Base-by-base conservation (phyloP, 2,113 vertebrate species). In the Regulus satrapa region DNA sequence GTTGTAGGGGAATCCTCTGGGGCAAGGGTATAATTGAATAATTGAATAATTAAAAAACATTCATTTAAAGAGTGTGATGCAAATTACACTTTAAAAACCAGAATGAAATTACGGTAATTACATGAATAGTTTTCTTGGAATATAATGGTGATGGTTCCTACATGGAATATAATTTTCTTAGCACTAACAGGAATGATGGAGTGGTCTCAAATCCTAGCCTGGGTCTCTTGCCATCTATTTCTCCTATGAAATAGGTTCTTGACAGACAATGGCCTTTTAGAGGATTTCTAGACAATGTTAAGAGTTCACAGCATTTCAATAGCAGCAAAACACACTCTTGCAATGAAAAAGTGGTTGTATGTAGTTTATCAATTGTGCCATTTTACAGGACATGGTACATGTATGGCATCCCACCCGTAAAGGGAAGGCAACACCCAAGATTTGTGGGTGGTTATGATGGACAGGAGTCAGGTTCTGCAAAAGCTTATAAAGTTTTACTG, bases 181-280 rank as follows among this genome's bases (percentile, higher is more conserved):
- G 11, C 5, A 31, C 6, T 38, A 59, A 34, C 2, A 17, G 10
- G 18, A 69, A 43, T 0, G 0, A 55, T 45, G 25, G 15, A 43
- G 9, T 34, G 11, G 10, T 75, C 25, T 74, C 49, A 52, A 86
- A 49, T 68, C 19, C 14, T 62, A n/a, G 23, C 55, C 17, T 63
- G 1, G 0, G 2, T 54, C 43, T 81, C 40, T 48, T 73, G 46
- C 12, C 19, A 76, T n/a, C n/a, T n/a, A n/a, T n/a, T n/a, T n/a
- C n/a, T n/a, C n/a, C n/a, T n/a, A n/a, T n/a, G 51, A 56, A 49
- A 32, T 12, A 68, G 16, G 21, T 55, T 45, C 36, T 69, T 73
- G 38, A 52, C 25, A 67, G 48, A 64, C 8, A 14, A 17, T 45
- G 41, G 20, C 8, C 2, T 28, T n/a, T n/a, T n/a, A 52, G 64